These are phyloP conservation scores for Coturnix japonica DNA, from an alignment of 2,113 vertebrate species.

Conservation along the genomic window DNA sequence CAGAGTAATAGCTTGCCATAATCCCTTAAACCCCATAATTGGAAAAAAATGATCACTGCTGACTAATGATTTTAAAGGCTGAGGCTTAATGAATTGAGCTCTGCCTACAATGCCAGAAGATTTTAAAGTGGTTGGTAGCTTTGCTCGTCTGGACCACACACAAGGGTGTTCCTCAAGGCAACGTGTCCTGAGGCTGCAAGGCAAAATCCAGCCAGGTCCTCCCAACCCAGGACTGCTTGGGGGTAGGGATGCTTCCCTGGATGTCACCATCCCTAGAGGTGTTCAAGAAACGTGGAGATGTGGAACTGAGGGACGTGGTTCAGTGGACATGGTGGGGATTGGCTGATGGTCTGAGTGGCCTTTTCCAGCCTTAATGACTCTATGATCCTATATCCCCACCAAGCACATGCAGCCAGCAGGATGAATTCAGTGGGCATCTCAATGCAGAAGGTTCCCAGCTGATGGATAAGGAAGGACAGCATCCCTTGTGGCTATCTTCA, in stretches of 20 bases:
- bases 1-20: slow-evolving; percentile 10
- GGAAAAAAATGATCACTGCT: slow-evolving; percentile 44
- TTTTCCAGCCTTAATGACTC: no score
- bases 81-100: slow-evolving; percentile 2
- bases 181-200: not conserved
- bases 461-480: rapidly evolving
- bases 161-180: not conserved
- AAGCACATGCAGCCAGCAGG: rapidly evolving
- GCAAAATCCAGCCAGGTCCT: not conserved
- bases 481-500: not conserved
- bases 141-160: not conserved
- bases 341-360: no score
- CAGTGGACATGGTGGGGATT: no score
- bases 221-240: rapidly evolving
- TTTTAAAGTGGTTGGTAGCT: not conserved
- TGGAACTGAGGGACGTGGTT: no score
- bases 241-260: not conserved
- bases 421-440: not conserved
- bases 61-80: slow-evolving; percentile 15
- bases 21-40: not conserved
- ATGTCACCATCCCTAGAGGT: not conserved
- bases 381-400: not conserved
- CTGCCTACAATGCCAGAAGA: not conserved
- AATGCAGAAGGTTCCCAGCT: not conserved
- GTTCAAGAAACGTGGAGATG: no score